Evolutionary conservation across 1,140 invertebrate genomes (phyloP).

Genomic region (Paramacrobiotus metropolitanus): DNA sequence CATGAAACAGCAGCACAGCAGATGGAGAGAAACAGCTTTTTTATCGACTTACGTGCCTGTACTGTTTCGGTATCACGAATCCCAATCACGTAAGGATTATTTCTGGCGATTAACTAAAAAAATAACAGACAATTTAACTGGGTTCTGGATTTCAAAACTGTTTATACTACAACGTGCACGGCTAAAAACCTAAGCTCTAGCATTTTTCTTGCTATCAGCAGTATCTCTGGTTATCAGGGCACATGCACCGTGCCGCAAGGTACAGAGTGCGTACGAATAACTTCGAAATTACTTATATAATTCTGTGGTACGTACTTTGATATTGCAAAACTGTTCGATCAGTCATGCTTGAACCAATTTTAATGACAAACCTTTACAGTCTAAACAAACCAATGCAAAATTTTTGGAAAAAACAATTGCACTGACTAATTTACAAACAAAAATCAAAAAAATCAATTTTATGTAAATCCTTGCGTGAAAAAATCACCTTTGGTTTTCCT

Average conservation of each 20-base stretch:
- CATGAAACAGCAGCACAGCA: not conserved
- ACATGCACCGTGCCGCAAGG: too few species aligned
- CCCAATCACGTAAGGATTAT: slow-evolving; percentile 45
- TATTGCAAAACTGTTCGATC: too few species aligned
- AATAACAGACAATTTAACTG: slow-evolving; percentile 1
- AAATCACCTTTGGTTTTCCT: slow-evolving; percentile 51
- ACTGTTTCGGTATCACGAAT: slow-evolving; percentile 91
- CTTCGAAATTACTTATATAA: too few species aligned
- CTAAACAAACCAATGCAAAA: slow-evolving; percentile 6
- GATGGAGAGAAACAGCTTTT: not conserved
- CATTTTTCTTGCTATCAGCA: too few species aligned
- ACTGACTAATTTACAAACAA: not conserved
- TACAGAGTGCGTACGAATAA: too few species aligned
- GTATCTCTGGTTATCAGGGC: too few species aligned
- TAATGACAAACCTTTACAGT: not conserved
- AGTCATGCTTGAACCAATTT: too few species aligned
- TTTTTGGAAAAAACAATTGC: not conserved
- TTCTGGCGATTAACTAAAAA: slow-evolving; percentile 21
- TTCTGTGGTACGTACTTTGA: too few species aligned
- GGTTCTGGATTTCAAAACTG: too few species aligned
- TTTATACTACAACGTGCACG: too few species aligned
- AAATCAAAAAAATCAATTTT: not conserved
- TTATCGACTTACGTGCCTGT: slow-evolving; percentile 15
- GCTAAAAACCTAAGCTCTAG: too few species aligned
- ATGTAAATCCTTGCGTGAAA: slow-evolving; percentile 11